These are phyloP conservation scores for Lota lota DNA, from an alignment of 2,113 vertebrate genomes.

Conservation along the genomic window DNA sequence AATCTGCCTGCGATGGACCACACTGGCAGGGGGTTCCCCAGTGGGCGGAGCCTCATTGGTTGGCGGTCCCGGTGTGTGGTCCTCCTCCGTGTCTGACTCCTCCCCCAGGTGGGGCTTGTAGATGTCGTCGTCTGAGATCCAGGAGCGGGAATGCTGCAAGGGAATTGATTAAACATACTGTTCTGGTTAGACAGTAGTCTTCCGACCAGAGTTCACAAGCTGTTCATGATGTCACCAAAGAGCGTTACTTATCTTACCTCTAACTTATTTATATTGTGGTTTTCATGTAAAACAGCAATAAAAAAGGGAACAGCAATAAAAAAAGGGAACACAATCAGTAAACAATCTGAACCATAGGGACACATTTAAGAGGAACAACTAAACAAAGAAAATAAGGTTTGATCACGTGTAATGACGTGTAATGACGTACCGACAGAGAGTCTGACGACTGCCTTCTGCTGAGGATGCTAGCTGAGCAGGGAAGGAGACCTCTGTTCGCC, in stretches of 20 bases:
- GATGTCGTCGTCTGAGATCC: slow-evolving; percentile 95
- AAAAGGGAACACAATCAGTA: too few relatives aligned
- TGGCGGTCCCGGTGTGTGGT: slow-evolving; percentile 14
- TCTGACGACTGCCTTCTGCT: slow-evolving; percentile 43
- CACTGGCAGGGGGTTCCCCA: slow-evolving; percentile 71
- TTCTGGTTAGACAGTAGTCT: too few relatives aligned
- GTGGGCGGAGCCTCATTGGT: slow-evolving; percentile 42
- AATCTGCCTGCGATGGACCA: slow-evolving; percentile 87
- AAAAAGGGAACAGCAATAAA: too few relatives aligned
- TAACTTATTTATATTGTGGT: too few relatives aligned
- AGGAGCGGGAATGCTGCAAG: slow-evolving; percentile 77
- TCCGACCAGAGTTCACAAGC: too few relatives aligned
- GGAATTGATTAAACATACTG: not conserved
- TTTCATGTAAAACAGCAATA: too few relatives aligned
- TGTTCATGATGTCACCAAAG: too few relatives aligned
- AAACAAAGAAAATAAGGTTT: too few relatives aligned
- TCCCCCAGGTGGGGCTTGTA: slow-evolving; percentile 71
- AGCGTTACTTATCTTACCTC: too few relatives aligned
- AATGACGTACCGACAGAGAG: slow-evolving; percentile 34
- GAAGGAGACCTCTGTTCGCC: not conserved
- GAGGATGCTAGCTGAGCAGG: slow-evolving; percentile 40
- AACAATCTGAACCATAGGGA: too few relatives aligned
- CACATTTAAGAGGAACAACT: too few relatives aligned
- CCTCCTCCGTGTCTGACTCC: slow-evolving; percentile 23
- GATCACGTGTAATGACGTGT: too few relatives aligned